These are phyloP conservation scores for Euphonia xanthogaster DNA, from an alignment of 2,797 vertebrate genomes.

Conservation along the genomic window DNA sequence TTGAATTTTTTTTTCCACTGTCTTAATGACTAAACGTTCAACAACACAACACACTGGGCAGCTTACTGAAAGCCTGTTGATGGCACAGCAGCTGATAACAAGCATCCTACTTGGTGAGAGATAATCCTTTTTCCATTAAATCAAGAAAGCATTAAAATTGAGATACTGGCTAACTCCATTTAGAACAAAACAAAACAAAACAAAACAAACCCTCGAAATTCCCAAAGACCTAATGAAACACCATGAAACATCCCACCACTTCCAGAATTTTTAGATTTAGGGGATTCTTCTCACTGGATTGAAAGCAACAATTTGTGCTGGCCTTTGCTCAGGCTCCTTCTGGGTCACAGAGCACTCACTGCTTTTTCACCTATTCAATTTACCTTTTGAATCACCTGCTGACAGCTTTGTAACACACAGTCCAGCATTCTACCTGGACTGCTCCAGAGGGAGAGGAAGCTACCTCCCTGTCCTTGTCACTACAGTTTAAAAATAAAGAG, in stretches of 20 bases:
- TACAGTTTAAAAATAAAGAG: not conserved
- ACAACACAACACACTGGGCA: slow-evolving; percentile 35
- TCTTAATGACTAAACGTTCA: slow-evolving; percentile 33
- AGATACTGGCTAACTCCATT: slow-evolving; percentile 6
- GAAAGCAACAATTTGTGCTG: not conserved
- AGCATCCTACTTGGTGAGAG: slow-evolving; percentile 51
- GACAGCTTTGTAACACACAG: not conserved
- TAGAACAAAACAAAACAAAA: slow-evolving; percentile 18
- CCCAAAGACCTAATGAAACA: not conserved
- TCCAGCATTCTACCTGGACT: not conserved
- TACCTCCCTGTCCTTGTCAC: not conserved
- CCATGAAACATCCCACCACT: not conserved
- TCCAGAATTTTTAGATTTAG: not conserved
- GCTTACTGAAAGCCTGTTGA: slow-evolving; percentile 42
- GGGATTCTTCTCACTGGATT: not conserved
- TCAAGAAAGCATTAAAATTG: slow-evolving; percentile 55
- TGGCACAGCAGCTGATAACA: slow-evolving; percentile 20
- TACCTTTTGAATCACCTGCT: not conserved
- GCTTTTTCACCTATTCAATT: not conserved
- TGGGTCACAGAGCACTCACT: not conserved
- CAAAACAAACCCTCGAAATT: not conserved
- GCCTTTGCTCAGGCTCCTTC: not conserved
- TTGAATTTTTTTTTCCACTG: not conserved
- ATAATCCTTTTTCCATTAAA: slow-evolving; percentile 67
- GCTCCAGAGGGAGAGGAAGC: not conserved